A percentile compares a stretch with the other conserved stretches of the same genome.
Evolutionary conservation across 1,140 invertebrate genomes (phyloP).

Genomic region (Drosophila orosa): DNA sequence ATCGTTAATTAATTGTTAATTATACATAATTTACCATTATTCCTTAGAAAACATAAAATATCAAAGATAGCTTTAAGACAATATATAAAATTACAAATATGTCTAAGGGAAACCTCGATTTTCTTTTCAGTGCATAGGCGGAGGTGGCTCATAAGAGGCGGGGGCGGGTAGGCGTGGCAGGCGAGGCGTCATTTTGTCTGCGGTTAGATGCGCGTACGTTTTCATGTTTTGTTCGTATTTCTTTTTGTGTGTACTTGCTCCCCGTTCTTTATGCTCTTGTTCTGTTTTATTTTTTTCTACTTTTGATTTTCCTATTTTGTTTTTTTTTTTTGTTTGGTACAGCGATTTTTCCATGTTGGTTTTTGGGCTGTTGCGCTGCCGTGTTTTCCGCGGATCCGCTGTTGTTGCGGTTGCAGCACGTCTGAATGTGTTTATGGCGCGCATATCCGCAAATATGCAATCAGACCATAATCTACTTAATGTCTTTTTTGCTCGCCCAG

Average conservation of each 20-base stretch:
- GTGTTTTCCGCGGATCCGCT: slow-evolving; percentile 46
- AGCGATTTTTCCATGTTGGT: slow-evolving; percentile 41
- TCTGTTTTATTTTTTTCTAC: slow-evolving; percentile 23
- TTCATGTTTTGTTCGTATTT: slow-evolving; percentile 59
- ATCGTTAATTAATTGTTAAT: no score
- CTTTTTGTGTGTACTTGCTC: slow-evolving; percentile 30
- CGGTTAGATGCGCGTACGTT: slow-evolving; percentile 79
- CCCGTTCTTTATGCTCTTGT: slow-evolving; percentile 47
- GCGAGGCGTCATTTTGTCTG: slow-evolving; percentile 76
- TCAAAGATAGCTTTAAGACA: background rate
- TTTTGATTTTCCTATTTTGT: slow-evolving; percentile 12
- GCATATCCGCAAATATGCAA: slow-evolving; percentile 83
- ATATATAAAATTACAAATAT: background rate
- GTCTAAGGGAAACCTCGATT: rapidly evolving
- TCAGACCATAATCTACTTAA: slow-evolving; percentile 83
- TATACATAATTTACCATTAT: no score
- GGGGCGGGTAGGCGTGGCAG: slow-evolving; percentile 8
- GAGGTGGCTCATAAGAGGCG: background rate
- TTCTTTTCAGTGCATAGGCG: background rate
- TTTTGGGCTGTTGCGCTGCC: slow-evolving; percentile 64
- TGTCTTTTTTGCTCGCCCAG: slow-evolving; percentile 72
- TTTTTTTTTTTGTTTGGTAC: slow-evolving; percentile 24
- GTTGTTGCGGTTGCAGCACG: slow-evolving; percentile 80
- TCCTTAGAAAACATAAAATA: background rate
- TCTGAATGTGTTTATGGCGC: slow-evolving; percentile 82